phyloP scores from a whole-genome alignment of 2,888 invertebrate species.

The Priapulus caudatus region DNA sequence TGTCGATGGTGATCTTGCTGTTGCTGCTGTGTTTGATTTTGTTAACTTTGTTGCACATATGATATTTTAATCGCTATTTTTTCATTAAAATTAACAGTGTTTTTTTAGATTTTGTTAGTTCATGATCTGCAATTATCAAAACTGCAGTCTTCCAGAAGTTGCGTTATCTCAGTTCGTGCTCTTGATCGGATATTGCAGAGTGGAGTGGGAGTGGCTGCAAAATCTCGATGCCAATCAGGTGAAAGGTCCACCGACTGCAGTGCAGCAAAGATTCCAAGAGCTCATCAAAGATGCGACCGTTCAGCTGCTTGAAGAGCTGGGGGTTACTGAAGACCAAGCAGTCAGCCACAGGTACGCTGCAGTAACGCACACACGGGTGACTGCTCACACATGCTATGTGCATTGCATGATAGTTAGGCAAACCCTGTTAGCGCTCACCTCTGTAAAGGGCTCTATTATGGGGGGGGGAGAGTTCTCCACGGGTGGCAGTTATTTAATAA shows the following conservation, averaged over 20 bases:
- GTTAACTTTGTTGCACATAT: slow-evolving; percentile 5
- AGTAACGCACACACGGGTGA: too few species aligned
- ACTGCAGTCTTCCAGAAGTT: too few species aligned
- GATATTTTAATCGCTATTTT: slow-evolving; percentile 4
- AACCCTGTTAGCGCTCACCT: too few species aligned
- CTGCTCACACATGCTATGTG: too few species aligned
- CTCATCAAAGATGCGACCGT: slow-evolving; percentile 31
- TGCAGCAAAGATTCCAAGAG: slow-evolving; percentile 39
- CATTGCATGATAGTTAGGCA: too few species aligned
- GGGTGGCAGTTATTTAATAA: too few species aligned
- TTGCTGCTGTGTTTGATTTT: slow-evolving; percentile 3
- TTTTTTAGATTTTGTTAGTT: too few species aligned
- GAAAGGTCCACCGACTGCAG: slow-evolving; percentile 24
- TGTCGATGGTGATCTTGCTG: too few species aligned
- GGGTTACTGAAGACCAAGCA: slow-evolving; percentile 30
- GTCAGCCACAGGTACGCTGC: slow-evolving; percentile 29
- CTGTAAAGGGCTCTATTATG: too few species aligned
- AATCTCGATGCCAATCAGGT: slow-evolving; percentile 32
- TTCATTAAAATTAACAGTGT: slow-evolving; percentile 4
- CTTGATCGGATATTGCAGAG: slow-evolving; percentile 55
- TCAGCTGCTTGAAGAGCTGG: slow-evolving; percentile 33
- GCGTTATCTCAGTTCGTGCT: too few species aligned
- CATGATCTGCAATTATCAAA: too few species aligned
- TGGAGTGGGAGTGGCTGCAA: slow-evolving; percentile 87
- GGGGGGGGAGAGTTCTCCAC: too few species aligned